These are phyloP conservation scores for Cyprinodon brontotheroides DNA, from an alignment of 2,113 vertebrate species.

Conservation along the genomic window DNA sequence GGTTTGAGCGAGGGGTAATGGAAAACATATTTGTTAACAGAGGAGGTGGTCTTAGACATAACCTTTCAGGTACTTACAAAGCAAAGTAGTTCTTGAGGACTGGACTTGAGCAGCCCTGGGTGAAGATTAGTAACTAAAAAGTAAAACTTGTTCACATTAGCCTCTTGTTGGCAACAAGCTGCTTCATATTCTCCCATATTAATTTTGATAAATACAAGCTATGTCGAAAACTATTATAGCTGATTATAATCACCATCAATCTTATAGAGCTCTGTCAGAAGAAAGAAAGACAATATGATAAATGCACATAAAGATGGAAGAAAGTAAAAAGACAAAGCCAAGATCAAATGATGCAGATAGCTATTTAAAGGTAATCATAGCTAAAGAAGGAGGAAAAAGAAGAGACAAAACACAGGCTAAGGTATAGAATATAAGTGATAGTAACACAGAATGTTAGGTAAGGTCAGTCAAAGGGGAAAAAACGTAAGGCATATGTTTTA, in stretches of 20 bases:
- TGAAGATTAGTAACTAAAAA: not conserved
- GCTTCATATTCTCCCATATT: not conserved
- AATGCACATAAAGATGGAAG: not conserved
- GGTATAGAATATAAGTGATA: not conserved
- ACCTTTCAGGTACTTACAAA: no score
- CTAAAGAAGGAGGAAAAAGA: constrained; percentile 6
- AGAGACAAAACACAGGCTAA: not conserved
- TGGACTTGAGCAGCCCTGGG: no score
- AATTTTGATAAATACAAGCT: not conserved
- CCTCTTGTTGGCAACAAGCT: not conserved
- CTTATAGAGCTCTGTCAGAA: not conserved
- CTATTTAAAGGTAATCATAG: not conserved
- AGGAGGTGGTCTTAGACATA: no score
- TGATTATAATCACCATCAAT: not conserved
- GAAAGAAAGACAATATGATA: not conserved
- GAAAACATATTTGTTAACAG: no score
- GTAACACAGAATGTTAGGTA: constrained; percentile 10
- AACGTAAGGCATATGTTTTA: not conserved
- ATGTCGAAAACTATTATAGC: not conserved
- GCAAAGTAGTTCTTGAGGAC: no score
- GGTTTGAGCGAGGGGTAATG: no score
- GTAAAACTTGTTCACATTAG: not conserved
- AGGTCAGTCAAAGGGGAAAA: constrained; percentile 9
- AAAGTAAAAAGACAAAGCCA: not conserved
- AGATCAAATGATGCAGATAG: no score